A percentile compares a stretch with the other conserved stretches of the same genome.
phyloP scores from a whole-genome alignment of 1,140 invertebrate genomes.

The Musca domestica region DNA sequence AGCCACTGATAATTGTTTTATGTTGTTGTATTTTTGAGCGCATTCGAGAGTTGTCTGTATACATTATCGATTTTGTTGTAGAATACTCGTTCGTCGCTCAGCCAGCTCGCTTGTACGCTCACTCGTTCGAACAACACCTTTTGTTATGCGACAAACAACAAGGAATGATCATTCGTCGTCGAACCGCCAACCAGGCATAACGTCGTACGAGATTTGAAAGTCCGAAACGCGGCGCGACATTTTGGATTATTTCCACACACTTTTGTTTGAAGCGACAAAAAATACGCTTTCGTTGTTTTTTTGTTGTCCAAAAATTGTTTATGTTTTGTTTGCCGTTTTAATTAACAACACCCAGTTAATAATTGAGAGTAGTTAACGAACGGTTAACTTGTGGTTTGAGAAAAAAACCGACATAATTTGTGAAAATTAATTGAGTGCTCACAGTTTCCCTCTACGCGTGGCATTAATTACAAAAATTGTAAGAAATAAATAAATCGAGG shows the following conservation, averaged over 20 bases:
- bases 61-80: no score
- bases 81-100: no score
- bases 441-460: background rate
- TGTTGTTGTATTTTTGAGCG: no score
- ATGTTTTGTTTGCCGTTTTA: background rate
- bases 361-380: background rate
- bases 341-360: background rate
- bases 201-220: no score
- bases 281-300: background rate
- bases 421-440: background rate
- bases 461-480: background rate
- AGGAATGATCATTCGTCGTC: slow-evolving; percentile 16
- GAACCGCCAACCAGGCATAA: slow-evolving; percentile 8
- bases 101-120: no score
- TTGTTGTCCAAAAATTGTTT: background rate
- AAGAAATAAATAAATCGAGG: background rate
- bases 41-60: no score
- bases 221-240: background rate
- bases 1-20: no score
- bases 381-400: no score
- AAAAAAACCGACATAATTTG: background rate
- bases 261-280: no score
- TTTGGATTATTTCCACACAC: no score
- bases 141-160: no score
- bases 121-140: no score